phyloP scores from a whole-genome alignment of 2,888 invertebrate genomes.

The Rhynchonema sp. region DNA sequence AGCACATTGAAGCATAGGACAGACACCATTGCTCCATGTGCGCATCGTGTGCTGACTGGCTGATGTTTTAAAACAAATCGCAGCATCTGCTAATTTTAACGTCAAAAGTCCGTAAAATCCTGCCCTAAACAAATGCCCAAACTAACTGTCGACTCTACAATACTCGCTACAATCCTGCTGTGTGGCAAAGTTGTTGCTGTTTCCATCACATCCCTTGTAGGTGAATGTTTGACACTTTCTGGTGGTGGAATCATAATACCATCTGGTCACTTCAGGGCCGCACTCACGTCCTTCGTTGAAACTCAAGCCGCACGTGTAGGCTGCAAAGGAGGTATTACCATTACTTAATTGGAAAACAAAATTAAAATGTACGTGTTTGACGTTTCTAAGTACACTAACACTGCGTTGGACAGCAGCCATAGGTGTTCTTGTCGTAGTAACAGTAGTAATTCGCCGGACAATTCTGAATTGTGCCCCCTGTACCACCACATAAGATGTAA shows the following conservation, averaged over 20 bases:
- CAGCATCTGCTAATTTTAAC: too few species aligned
- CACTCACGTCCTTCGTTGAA: slow-evolving; percentile 24
- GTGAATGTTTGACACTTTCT: slow-evolving; percentile 18
- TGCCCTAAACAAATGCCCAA: too few species aligned
- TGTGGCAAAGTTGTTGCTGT: slow-evolving; percentile 24
- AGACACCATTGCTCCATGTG: too few species aligned
- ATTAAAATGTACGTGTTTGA: not conserved
- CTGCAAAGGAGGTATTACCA: slow-evolving; percentile 10
- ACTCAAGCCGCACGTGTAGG: slow-evolving; percentile 25
- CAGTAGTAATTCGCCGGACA: slow-evolving; percentile 10
- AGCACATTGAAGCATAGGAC: too few species aligned
- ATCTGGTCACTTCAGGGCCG: slow-evolving; percentile 25
- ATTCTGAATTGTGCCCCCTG: not conserved
- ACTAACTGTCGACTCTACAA: slow-evolving; percentile 20
- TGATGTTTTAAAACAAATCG: too few species aligned
- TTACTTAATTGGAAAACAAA: not conserved
- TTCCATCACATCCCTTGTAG: slow-evolving; percentile 27
- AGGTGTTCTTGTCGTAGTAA: slow-evolving; percentile 26
- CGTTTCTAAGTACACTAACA: not conserved
- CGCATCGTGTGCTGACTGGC: too few species aligned
- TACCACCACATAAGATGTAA: not conserved
- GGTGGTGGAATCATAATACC: slow-evolving; percentile 22
- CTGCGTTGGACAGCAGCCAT: slow-evolving; percentile 26
- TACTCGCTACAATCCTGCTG: slow-evolving; percentile 26
- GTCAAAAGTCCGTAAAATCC: too few species aligned